These are phyloP conservation scores for Centruroides vittatus DNA, from an alignment of 1,140 invertebrate genomes.

Conservation along the genomic window DNA sequence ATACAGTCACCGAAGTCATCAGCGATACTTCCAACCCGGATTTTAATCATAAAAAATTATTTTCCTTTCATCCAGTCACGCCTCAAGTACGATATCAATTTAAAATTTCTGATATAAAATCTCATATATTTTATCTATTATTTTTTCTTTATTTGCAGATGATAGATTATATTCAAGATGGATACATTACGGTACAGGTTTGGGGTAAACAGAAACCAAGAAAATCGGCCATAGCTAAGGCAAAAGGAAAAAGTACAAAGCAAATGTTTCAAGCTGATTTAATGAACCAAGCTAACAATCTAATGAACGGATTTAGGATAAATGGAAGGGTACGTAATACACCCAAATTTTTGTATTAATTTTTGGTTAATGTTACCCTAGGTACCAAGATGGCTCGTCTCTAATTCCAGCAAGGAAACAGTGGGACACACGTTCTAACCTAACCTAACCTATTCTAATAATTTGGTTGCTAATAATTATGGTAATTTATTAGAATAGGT, in stretches of 20 bases:
- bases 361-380: too few species aligned
- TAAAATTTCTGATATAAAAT: too few species aligned
- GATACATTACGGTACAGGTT: slow-evolving; percentile 18
- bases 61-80: slow-evolving; percentile 31
- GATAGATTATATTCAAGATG: neutral
- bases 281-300: slow-evolving; percentile 23
- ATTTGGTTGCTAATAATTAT: too few species aligned
- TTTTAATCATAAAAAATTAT: slow-evolving; percentile 36
- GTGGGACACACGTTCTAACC: too few species aligned
- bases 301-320: slow-evolving; percentile 23
- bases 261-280: slow-evolving; percentile 28
- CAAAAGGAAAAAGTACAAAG: slow-evolving; percentile 22
- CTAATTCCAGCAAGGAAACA: too few species aligned
- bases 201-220: slow-evolving; percentile 36
- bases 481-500: too few species aligned
- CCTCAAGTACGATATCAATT: slow-evolving; percentile 26
- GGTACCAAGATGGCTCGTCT: too few species aligned
- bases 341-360: neutral
- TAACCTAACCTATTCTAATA: too few species aligned
- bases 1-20: slow-evolving; percentile 31
- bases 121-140: too few species aligned
- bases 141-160: neutral
- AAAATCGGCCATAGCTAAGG: slow-evolving; percentile 22
- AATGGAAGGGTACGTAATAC: slow-evolving; percentile 19
- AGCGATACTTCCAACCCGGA: slow-evolving; percentile 37